Base-by-base conservation (phyloP, 2,888 invertebrate species). In the Calameuta pallipes region DNA sequence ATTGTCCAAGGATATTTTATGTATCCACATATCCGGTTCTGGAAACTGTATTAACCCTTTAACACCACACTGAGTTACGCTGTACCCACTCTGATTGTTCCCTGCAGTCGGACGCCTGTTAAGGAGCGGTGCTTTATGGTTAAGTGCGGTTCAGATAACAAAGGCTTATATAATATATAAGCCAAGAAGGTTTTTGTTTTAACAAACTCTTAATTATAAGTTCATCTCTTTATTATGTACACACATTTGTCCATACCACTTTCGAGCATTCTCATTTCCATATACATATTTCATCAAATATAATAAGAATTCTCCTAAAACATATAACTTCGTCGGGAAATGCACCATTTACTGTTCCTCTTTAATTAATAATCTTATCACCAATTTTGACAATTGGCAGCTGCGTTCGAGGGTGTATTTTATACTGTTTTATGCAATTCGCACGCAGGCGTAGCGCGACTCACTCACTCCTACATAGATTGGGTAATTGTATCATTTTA, bases 221-320 rank as follows among this genome's bases (percentile, higher is more conserved):
- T 82, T 79, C n/a, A 68, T 83, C 73, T 76, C 68, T 85, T 86
- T 86, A 85, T 84, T 85, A 85, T 85, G 83, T 85, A 85, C 85
- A 85, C 12, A 70, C 70, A 73, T 77, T 77, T 80, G 37, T 79
- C 68, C 80, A 74, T 75, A 76, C 76, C 71, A 76, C 73, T 76
- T 69, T 76, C 34, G 70, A 74, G 31, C 37, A 35, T 69, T 35
- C 34, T 33, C 69, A 69, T 41, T 70, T 73, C 41, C 33, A 70
- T 73, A 30, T n/a, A 35, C 71, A 41, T 73, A 76, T 82, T 77
- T 81, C 79, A 80, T 82, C 80, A 82, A 81, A 82, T 81, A 82
- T 83, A 82, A 78, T 82, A 81, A 78, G 81, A 81, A 83, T 78
- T 83, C 71, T 80, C 77, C 75, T 80, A 80, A 80, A 81, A 81